A percentile compares a stretch with the other conserved stretches of the same genome.
Evolutionary conservation across 64 coral and sea anemone genomes (phyloP).

Genomic region (Stichodactyla mertensii): DNA sequence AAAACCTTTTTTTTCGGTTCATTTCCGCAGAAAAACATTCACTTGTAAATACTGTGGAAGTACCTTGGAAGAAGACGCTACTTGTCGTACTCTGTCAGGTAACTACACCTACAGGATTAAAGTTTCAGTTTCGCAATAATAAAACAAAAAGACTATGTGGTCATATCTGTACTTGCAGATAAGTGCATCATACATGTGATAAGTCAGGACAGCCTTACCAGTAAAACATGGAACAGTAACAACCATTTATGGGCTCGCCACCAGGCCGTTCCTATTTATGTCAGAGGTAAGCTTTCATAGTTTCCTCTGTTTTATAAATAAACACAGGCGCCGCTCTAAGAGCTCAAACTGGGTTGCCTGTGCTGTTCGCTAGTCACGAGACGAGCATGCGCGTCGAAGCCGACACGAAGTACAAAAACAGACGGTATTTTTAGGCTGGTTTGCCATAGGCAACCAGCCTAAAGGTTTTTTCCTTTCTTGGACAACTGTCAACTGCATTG

Average conservation of each 20-base stretch:
- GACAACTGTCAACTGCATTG: too few species aligned
- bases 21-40: background rate
- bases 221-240: constrained; percentile 23
- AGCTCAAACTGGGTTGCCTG: too few species aligned
- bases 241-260: background rate
- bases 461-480: too few species aligned
- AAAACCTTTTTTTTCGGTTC: background rate
- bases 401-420: too few species aligned
- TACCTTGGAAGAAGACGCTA: constrained; percentile 66
- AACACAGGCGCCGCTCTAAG: too few species aligned
- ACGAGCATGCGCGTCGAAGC: too few species aligned
- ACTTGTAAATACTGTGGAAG: constrained; percentile 72
- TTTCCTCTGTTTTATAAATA: too few species aligned
- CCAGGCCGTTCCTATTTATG: constrained; percentile 35
- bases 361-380: too few species aligned
- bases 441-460: too few species aligned
- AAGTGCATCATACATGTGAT: constrained; percentile 45
- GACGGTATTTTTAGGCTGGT: too few species aligned
- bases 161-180: constrained; percentile 5
- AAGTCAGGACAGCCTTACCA: background rate
- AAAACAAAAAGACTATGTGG: background rate
- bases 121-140: background rate
- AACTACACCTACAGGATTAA: background rate
- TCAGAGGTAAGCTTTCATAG: constrained; percentile 24
- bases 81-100: constrained; percentile 72